phyloP scores from a whole-genome alignment of 2,113 vertebrate genomes.

The Phaetusa simplex region DNA sequence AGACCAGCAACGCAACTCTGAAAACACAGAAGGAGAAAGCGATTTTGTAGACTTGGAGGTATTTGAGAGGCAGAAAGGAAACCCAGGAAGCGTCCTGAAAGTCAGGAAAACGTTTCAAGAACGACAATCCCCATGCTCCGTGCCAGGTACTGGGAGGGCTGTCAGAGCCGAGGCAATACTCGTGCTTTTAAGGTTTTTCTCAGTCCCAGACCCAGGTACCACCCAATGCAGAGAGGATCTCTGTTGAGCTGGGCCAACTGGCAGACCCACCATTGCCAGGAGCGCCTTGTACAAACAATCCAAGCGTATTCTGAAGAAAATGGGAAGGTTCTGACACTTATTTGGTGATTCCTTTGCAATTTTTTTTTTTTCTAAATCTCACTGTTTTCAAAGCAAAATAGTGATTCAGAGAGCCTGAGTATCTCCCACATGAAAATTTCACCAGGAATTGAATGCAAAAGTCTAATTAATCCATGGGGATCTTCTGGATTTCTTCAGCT shows the following conservation, averaged over 20 bases:
- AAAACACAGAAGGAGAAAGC: neutral
- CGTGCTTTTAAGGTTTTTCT: neutral
- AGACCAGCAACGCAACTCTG: neutral
- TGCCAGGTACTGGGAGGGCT: neutral
- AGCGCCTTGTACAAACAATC: neutral
- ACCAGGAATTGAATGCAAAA: neutral
- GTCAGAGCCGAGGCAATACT: neutral
- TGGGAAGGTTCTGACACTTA: neutral
- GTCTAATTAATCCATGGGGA: neutral
- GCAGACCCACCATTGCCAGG: neutral
- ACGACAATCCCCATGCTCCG: too few species aligned
- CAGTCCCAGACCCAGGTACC: neutral
- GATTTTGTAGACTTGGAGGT: neutral
- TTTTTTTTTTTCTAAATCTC: neutral
- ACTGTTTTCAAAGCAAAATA: neutral
- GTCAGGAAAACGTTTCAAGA: neutral
- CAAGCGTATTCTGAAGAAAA: neutral
- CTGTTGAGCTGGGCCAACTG: rapidly evolving
- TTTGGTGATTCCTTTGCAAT: neutral
- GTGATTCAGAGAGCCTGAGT: neutral
- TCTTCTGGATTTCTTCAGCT: neutral
- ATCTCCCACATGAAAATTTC: neutral
- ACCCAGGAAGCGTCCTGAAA: neutral
- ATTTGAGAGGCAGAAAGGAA: neutral
- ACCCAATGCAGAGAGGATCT: neutral